Conservation (phyloP, 2,797 vertebrate species). For the Dromococcyx pavoninus region DNA sequence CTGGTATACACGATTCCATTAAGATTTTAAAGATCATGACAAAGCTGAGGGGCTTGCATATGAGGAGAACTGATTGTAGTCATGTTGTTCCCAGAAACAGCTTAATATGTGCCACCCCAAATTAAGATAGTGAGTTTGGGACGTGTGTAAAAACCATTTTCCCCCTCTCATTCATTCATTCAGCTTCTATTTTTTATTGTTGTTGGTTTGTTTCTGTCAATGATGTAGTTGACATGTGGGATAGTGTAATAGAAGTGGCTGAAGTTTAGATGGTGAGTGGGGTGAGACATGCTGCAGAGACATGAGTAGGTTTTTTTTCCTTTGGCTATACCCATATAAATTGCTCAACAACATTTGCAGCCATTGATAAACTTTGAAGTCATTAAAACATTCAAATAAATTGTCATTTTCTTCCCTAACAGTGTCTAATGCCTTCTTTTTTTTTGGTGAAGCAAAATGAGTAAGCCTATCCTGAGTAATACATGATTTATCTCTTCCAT, state of each 20-base stretch:
- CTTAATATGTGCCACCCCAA: not conserved
- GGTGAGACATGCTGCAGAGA: not conserved
- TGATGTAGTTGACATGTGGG: not conserved
- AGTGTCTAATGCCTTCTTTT: constrained; percentile 7
- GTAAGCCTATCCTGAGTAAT: constrained; percentile 55
- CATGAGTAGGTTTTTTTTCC: not conserved
- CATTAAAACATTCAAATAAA: not conserved
- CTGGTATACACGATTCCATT: not conserved
- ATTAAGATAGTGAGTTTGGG: not conserved
- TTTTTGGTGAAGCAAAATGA: constrained; percentile 37
- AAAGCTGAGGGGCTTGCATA: not conserved
- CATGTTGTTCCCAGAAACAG: not conserved
- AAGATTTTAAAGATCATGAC: not conserved
- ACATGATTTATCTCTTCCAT: constrained; percentile 62
- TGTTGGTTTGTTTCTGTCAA: not conserved
- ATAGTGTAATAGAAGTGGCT: not conserved
- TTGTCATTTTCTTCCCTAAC: not conserved
- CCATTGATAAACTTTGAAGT: not conserved
- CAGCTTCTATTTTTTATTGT: not conserved
- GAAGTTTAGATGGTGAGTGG: not conserved
- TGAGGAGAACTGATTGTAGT: not conserved
- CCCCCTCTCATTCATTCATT: not conserved
- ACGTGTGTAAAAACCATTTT: not conserved
- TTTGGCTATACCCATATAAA: not conserved
- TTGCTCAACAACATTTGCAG: not conserved